phyloP scores from a whole-genome alignment of 1,140 invertebrate species.

The Anthonomus grandis region DNA sequence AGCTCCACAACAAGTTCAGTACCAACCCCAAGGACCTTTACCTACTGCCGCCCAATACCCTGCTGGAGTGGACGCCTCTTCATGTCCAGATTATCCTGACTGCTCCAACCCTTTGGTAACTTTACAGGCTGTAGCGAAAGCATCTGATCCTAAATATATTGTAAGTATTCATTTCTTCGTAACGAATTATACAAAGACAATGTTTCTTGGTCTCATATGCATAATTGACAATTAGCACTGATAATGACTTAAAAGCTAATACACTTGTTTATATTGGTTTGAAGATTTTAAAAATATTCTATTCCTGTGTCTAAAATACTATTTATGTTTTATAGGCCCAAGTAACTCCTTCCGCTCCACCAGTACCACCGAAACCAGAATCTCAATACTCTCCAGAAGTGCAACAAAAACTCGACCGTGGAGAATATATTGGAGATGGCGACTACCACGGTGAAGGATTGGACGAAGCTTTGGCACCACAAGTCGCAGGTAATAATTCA shows the following conservation, averaged over 20 bases:
- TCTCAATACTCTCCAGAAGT: constrained; percentile 45
- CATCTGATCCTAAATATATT: constrained; percentile 7
- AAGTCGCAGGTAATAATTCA: constrained; percentile 10
- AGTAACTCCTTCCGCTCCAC: too few relatives aligned
- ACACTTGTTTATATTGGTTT: not conserved
- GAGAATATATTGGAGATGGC: constrained; percentile 40
- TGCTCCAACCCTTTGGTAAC: constrained; percentile 42
- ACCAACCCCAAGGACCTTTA: constrained; percentile 30
- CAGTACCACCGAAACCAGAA: constrained; percentile 34
- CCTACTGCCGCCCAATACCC: constrained; percentile 39
- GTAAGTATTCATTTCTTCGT: not conserved
- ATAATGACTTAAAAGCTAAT: not conserved
- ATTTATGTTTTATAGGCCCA: too few relatives aligned
- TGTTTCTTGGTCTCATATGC: too few relatives aligned
- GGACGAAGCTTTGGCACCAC: constrained; percentile 40
- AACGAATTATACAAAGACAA: too few relatives aligned
- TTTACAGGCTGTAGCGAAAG: constrained; percentile 26
- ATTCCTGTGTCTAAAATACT: not conserved
- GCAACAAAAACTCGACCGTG: constrained; percentile 35
- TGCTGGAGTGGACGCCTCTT: constrained; percentile 44
- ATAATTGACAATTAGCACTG: too few relatives aligned
- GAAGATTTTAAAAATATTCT: not conserved
- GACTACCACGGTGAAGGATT: constrained; percentile 50
- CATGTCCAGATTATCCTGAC: constrained; percentile 47
- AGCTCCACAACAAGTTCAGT: not conserved